phyloP scores from a whole-genome alignment of 1,140 invertebrate genomes.

The Gryllus bimaculatus region DNA sequence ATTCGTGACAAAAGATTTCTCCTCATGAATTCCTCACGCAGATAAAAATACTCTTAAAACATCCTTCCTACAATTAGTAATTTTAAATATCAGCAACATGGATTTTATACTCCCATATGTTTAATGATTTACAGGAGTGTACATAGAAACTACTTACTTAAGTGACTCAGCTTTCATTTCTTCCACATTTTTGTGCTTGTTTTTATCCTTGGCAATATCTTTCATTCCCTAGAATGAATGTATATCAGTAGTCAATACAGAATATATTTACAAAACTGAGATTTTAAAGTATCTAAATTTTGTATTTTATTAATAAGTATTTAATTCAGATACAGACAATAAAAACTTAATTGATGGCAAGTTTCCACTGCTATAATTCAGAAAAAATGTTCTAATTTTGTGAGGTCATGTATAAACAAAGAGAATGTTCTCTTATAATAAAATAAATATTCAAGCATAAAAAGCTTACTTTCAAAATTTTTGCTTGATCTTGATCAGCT shows the following conservation, averaged over 20 bases:
- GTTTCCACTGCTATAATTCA: too few species aligned
- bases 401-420: neutral
- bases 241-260: constrained; percentile 13
- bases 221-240: constrained; percentile 71
- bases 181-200: constrained; percentile 49
- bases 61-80: too few species aligned
- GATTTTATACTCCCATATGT: too few species aligned
- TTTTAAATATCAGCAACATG: too few species aligned
- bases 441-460: neutral
- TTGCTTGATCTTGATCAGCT: constrained; percentile 85
- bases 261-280: neutral
- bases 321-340: too few species aligned
- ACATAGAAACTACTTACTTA: constrained; percentile 40
- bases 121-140: neutral
- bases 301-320: neutral
- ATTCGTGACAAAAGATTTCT: too few species aligned
- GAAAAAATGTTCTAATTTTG: neutral
- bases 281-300: neutral
- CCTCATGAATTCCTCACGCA: too few species aligned
- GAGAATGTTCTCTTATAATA: neutral
- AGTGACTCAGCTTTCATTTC: constrained; percentile 56
- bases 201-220: constrained; percentile 88
- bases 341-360: too few species aligned
- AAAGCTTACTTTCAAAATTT: constrained; percentile 70
- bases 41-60: too few species aligned